Conservation (phyloP, 2,113 vertebrate genomes). For the Agapornis roseicollis region DNA sequence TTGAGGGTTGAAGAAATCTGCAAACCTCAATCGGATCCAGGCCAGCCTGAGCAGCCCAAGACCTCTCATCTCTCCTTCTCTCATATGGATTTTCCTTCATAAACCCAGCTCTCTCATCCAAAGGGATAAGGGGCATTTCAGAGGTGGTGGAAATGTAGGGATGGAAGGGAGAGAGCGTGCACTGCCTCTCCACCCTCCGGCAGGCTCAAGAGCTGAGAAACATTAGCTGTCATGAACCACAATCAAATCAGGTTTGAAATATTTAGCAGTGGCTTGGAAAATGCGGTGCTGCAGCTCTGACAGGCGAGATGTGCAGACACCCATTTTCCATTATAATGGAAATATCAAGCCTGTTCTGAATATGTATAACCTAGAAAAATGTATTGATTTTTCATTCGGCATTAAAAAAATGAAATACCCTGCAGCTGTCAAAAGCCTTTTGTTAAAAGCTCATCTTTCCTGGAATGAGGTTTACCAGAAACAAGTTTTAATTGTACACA, state of each 20-base stretch:
- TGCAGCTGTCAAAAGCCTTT: conserved; percentile 98
- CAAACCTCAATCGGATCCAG: conserved; percentile 5
- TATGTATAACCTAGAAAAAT: conserved; percentile 98
- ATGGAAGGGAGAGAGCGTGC: conserved; percentile 31
- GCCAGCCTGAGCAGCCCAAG: neutral
- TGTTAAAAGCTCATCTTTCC: conserved; percentile 98
- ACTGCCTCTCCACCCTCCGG: conserved; percentile 64
- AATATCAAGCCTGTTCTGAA: conserved; percentile 91
- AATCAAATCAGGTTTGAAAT: conserved; percentile 98
- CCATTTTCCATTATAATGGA: conserved; percentile 91
- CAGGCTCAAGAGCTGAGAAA: conserved; percentile 78
- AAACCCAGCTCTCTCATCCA: neutral
- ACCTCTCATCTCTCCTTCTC: conserved; percentile 2
- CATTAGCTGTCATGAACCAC: conserved; percentile 92
- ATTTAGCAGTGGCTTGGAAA: conserved; percentile 99
- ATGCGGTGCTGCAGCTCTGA: conserved; percentile 91
- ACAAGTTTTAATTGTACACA: conserved; percentile 95
- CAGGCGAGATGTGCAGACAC: conserved; percentile 87
- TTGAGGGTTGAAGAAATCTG: neutral
- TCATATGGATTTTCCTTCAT: conserved; percentile 33
- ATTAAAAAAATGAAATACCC: conserved; percentile 93
- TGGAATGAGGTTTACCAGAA: conserved; percentile 88
- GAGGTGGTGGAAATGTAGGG: conserved; percentile 29
- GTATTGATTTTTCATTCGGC: conserved; percentile 99
- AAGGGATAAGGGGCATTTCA: conserved; percentile 52